Percentiles rank a stretch among this genome's conserved stretches.
Conservation (phyloP, 2,888 invertebrate genomes). For the Drosophila percnosoma region DNA sequence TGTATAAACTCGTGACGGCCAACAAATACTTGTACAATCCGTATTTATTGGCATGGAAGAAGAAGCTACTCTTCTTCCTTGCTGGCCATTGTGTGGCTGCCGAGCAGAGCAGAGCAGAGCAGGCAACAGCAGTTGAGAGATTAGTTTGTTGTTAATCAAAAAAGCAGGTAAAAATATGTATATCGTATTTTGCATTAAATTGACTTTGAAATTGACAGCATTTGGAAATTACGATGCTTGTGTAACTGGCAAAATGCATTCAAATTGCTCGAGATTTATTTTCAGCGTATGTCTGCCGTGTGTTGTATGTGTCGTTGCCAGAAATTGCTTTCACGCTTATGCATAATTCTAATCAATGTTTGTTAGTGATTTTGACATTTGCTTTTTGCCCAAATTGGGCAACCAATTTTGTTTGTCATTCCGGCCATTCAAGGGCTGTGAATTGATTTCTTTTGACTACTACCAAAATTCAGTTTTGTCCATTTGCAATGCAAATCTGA, state of each 20-base stretch:
- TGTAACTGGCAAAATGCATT: constrained; percentile 1
- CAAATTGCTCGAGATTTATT: constrained; percentile 7
- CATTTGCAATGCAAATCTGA: constrained; percentile 56
- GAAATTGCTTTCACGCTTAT: constrained; percentile 36
- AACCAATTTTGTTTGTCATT: constrained; percentile 37
- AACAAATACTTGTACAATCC: constrained; percentile 27
- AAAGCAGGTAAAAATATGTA: constrained; percentile 60
- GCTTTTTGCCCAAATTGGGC: constrained; percentile 45
- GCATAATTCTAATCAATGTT: constrained; percentile 56
- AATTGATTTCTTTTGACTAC: constrained; percentile 42
- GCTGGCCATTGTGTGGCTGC: constrained; percentile 25
- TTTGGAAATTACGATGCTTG: constrained; percentile 49
- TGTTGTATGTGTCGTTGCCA: constrained; percentile 11
- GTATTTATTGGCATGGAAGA: constrained; percentile 4
- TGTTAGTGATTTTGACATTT: constrained; percentile 60
- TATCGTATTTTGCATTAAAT: constrained; percentile 73
- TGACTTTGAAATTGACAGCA: constrained; percentile 74
- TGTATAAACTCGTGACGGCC: constrained; percentile 59
- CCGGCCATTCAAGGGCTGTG: constrained; percentile 28
- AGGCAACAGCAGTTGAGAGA: constrained; percentile 55
- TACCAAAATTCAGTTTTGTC: neutral
- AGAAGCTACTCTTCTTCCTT: neutral
- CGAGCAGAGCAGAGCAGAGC: neutral
- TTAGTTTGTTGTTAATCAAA: constrained; percentile 82
- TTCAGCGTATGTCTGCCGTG: neutral